phyloP scores from a whole-genome alignment of 2,888 invertebrate species.

The Trachelus stipa region DNA sequence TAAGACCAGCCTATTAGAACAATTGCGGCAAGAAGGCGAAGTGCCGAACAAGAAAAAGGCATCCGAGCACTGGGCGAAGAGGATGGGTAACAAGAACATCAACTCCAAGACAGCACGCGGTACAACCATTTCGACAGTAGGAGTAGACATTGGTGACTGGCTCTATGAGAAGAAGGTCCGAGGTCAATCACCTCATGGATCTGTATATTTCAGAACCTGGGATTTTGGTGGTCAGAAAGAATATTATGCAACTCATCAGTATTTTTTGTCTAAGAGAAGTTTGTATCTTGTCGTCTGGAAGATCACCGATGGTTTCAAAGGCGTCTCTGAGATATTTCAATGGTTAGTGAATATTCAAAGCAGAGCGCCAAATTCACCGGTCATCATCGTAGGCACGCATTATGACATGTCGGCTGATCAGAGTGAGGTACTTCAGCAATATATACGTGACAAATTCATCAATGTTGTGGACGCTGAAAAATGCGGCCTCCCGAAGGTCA shows the following conservation, averaged over 20 bases:
- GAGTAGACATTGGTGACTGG: slow-evolving; percentile 98
- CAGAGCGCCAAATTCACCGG: slow-evolving; percentile 95
- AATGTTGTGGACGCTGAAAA: slow-evolving; percentile 96
- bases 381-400: slow-evolving; percentile 96
- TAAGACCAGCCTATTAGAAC: slow-evolving; percentile 92
- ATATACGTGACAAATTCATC: slow-evolving; percentile 89
- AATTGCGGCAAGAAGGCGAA: slow-evolving; percentile 87
- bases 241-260: slow-evolving; percentile 98
- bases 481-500: slow-evolving; percentile 91
- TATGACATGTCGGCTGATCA: slow-evolving; percentile 85
- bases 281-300: slow-evolving; percentile 96
- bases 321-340: slow-evolving; percentile 89
- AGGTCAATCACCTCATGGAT: slow-evolving; percentile 80
- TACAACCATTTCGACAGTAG: slow-evolving; percentile 93
- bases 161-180: slow-evolving; percentile 87
- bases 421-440: slow-evolving; percentile 87
- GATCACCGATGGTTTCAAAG: slow-evolving; percentile 88
- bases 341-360: slow-evolving; percentile 97
- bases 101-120: slow-evolving; percentile 81
- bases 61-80: slow-evolving; percentile 90
- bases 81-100: slow-evolving; percentile 92
- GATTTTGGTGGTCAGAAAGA: slow-evolving; percentile 99
- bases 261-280: slow-evolving; percentile 95
- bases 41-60: slow-evolving; percentile 77
- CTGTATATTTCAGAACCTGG: slow-evolving; percentile 96